These are phyloP conservation scores for Nasonia oneida DNA, from an alignment of 2,888 invertebrate genomes.

Conservation along the genomic window DNA sequence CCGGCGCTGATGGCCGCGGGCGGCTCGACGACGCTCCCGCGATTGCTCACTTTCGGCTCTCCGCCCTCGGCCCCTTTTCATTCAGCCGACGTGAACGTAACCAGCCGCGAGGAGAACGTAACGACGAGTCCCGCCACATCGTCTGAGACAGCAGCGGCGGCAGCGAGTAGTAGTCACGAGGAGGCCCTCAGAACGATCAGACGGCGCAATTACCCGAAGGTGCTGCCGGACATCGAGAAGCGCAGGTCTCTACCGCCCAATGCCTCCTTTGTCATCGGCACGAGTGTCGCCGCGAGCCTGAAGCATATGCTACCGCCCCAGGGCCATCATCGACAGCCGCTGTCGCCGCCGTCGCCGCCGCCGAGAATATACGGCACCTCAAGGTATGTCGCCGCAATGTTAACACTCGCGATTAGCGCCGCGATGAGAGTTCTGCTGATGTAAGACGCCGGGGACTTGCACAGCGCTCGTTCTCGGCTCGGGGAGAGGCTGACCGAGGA, in stretches of 20 bases:
- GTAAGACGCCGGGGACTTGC: not conserved
- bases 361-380: conserved; percentile 83
- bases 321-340: conserved; percentile 49
- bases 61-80: conserved; percentile 69
- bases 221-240: conserved; percentile 86
- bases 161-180: conserved; percentile 82
- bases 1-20: conserved; percentile 61
- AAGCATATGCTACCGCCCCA: conserved; percentile 21
- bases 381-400: conserved; percentile 59
- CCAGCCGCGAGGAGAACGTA: conserved; percentile 81
- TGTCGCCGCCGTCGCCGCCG: conserved; percentile 83
- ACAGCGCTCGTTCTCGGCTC: too few species aligned
- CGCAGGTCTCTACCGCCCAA: conserved; percentile 75
- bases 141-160: conserved; percentile 51
- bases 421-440: not conserved
- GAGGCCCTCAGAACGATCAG: conserved; percentile 88
- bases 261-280: conserved; percentile 56
- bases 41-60: conserved; percentile 73
- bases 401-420: conserved; percentile 19
- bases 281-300: conserved; percentile 32
- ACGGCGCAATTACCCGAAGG: conserved; percentile 91
- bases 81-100: conserved; percentile 86
- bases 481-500: not conserved
- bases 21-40: conserved; percentile 70
- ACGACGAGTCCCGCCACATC: conserved; percentile 59